These are phyloP conservation scores for Rhinoraja longicauda DNA, from an alignment of 2,797 vertebrate species.

Conservation along the genomic window DNA sequence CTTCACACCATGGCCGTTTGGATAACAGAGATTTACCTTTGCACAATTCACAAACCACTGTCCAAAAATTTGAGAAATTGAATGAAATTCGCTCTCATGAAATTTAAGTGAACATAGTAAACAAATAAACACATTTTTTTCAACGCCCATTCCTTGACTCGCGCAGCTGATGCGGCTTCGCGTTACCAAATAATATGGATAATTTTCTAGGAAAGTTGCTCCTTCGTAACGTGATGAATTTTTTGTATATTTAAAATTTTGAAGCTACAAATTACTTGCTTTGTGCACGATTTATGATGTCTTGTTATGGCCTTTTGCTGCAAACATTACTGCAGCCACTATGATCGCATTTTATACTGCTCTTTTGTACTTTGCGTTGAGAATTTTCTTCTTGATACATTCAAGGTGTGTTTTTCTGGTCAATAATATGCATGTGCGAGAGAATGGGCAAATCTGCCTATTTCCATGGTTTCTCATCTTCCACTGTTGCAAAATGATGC, in stretches of 20 bases:
- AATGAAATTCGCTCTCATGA: too few relatives aligned
- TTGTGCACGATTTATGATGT: background rate
- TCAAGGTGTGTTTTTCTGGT: background rate
- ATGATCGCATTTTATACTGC: background rate
- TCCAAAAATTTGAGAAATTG: too few relatives aligned
- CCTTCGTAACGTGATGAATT: background rate
- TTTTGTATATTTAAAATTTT: background rate
- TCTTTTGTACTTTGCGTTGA: background rate
- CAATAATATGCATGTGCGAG: background rate
- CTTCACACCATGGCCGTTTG: too few relatives aligned
- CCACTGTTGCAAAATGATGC: background rate
- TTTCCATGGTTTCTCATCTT: slow-evolving; percentile 17
- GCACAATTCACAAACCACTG: too few relatives aligned
- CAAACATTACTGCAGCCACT: background rate
- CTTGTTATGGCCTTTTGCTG: background rate
- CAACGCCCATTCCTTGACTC: too few relatives aligned
- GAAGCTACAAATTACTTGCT: background rate
- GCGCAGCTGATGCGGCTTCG: too few relatives aligned
- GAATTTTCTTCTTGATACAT: background rate
- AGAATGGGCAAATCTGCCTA: background rate
- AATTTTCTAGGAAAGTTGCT: too few relatives aligned
- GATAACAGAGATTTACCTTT: too few relatives aligned
- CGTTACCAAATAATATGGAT: too few relatives aligned
- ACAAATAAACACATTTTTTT: too few relatives aligned
- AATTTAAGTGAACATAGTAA: too few relatives aligned